Evolutionary conservation across 2,888 invertebrate genomes (phyloP).

Genomic region (Dendrolimus pini): DNA sequence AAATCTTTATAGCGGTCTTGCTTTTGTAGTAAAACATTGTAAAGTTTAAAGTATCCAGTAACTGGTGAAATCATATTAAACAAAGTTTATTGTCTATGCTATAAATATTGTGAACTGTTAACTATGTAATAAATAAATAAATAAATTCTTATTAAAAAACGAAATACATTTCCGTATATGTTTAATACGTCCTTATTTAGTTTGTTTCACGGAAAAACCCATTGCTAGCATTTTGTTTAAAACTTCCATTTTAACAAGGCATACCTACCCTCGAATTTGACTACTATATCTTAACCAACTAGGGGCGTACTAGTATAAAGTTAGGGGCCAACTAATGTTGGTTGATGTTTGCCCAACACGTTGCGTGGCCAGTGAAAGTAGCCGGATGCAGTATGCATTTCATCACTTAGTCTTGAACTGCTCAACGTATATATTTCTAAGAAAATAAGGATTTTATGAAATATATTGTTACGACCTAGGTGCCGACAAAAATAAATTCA

Average conservation of each 20-base stretch:
- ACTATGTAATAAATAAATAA: too few relatives aligned
- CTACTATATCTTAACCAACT: not conserved
- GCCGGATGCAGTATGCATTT: not conserved
- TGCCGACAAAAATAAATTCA: too few relatives aligned
- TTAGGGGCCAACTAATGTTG: not conserved
- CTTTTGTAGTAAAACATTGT: too few relatives aligned
- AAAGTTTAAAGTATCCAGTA: too few relatives aligned
- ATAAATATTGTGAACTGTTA: too few relatives aligned
- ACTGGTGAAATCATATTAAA: too few relatives aligned
- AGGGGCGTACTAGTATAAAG: not conserved
- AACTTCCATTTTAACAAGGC: not conserved
- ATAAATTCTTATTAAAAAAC: not conserved
- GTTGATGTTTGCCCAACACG: conserved; percentile 1
- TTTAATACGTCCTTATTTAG: not conserved
- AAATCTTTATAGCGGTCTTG: too few relatives aligned
- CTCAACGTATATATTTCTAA: not conserved
- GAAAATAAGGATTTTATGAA: not conserved
- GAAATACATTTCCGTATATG: not conserved
- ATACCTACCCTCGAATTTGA: not conserved
- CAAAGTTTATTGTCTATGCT: too few relatives aligned
- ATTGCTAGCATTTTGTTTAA: not conserved
- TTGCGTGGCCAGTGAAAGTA: conserved; percentile 25
- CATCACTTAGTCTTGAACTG: not conserved
- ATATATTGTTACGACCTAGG: too few relatives aligned
- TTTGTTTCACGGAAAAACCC: not conserved